Evolutionary conservation across 2,888 invertebrate genomes (phyloP).

Genomic region (Tenodera sinensis): DNA sequence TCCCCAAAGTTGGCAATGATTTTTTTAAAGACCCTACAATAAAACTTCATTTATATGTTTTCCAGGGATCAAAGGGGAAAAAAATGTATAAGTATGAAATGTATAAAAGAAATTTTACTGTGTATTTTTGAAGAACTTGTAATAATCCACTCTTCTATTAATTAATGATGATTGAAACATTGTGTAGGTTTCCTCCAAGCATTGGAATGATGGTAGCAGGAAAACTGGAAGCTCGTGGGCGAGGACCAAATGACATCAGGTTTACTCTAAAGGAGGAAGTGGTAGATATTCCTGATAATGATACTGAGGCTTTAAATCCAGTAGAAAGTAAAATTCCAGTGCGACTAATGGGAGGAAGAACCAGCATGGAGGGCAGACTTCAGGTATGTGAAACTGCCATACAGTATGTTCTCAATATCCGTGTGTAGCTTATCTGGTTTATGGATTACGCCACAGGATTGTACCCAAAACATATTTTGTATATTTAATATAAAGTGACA

Average conservation of each 20-base stretch:
- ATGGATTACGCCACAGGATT: not conserved
- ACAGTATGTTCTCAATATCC: conserved; percentile 8
- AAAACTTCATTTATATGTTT: too few species aligned
- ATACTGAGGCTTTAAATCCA: conserved; percentile 54
- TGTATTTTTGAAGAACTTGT: too few species aligned
- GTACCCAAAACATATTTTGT: not conserved
- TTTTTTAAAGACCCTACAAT: too few species aligned
- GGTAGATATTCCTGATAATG: conserved; percentile 48
- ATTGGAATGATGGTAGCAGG: conserved; percentile 97
- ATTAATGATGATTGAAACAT: not conserved
- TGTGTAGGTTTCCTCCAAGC: conserved; percentile 77
- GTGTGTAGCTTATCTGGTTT: not conserved
- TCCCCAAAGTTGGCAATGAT: too few species aligned
- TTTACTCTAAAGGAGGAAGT: conserved; percentile 77
- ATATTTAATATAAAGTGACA: too few species aligned
- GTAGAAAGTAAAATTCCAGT: conserved; percentile 66
- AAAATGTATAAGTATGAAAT: too few species aligned
- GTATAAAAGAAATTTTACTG: too few species aligned
- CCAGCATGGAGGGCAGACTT: conserved; percentile 79
- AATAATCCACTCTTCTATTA: too few species aligned
- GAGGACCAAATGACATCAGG: conserved; percentile 72
- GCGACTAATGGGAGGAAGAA: conserved; percentile 75
- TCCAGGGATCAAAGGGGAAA: too few species aligned
- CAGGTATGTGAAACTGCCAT: conserved; percentile 49
- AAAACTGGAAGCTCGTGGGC: conserved; percentile 76